Conservation (phyloP, 2,888 invertebrate species). For the Xestia ashworthii region DNA sequence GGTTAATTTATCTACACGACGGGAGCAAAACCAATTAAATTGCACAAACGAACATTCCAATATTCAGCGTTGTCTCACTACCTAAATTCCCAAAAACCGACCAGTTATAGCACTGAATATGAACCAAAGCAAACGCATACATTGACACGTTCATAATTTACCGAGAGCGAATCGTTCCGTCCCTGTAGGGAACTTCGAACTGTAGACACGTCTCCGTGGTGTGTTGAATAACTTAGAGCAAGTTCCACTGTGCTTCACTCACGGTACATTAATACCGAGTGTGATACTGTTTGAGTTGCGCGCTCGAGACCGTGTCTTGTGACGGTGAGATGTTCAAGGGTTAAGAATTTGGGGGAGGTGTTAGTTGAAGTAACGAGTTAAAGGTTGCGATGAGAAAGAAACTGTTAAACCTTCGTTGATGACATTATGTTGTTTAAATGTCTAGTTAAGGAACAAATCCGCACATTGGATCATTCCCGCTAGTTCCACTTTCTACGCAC, state of each 20-base stretch:
- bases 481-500: no score
- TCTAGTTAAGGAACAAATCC: no score
- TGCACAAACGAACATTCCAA: neutral
- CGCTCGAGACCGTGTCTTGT: conserved; percentile 1
- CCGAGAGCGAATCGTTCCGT: conserved; percentile 41
- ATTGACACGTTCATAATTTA: conserved; percentile 55
- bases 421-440: neutral
- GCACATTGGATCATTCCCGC: no score
- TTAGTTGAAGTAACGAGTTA: neutral
- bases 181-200: conserved; percentile 55
- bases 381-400: neutral
- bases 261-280: conserved; percentile 61
- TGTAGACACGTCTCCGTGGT: conserved; percentile 60
- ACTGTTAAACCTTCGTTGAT: neutral
- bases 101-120: neutral
- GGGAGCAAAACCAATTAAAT: neutral
- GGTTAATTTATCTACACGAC: neutral
- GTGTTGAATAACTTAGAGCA: conserved; percentile 64
- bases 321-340: conserved; percentile 2
- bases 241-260: conserved; percentile 58
- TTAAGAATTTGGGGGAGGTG: conserved; percentile 19
- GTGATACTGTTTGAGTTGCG: conserved; percentile 55
- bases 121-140: conserved; percentile 28
- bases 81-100: neutral
- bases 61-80: neutral